Base-by-base conservation (phyloP, 1,140 invertebrate species). In the Brachionus sp. region DNA sequence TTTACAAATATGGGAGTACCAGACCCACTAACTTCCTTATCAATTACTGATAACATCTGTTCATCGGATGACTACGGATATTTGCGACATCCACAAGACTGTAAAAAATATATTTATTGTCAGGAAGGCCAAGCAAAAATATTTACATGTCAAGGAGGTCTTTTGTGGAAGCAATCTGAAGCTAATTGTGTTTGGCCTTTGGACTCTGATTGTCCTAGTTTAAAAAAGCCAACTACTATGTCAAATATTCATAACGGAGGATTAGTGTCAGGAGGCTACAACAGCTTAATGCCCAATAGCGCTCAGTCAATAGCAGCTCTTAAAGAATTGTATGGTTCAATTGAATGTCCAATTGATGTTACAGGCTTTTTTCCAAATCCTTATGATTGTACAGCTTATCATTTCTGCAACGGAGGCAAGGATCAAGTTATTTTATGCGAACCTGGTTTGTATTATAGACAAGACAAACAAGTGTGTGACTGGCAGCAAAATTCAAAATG, bases 371-470 rank as follows among this genome's bases (percentile, higher is more conserved):
- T 57, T 75, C 82, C 64, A 3, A 64, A 83, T 42, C 82, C 82
- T 1, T 83, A 75, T 35, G 82, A 83, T 44, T 83, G 82, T 73
- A 73, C 82, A n/a, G 82, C 68, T 13, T 83, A 83, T 50, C 82
- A 83, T 46, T 70, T 53, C 62, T 83, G 82, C 57, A 70, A 70
- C 16, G 66, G 35, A 4, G 82, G 82, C 37, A 62, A 39, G 13
- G 82, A 83, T 83, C 57, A 53, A 42, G 64, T 70, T 19, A 50
- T 46, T 73, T 16, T 75, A 5, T 83, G 82, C 37, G 68, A 70
- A 19, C 64, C 82, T 57, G 82, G 82, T 29, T 39, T 83, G n/a
- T 83, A 73, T 62, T 83, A 57, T 44, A 70, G 57, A 19, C 57
- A 73, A 29, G 57, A 70, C n/a, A 70, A 75, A 19, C 68, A 70